Conservation (phyloP, 1,140 invertebrate species). For the Lasioglossum baleicum region DNA sequence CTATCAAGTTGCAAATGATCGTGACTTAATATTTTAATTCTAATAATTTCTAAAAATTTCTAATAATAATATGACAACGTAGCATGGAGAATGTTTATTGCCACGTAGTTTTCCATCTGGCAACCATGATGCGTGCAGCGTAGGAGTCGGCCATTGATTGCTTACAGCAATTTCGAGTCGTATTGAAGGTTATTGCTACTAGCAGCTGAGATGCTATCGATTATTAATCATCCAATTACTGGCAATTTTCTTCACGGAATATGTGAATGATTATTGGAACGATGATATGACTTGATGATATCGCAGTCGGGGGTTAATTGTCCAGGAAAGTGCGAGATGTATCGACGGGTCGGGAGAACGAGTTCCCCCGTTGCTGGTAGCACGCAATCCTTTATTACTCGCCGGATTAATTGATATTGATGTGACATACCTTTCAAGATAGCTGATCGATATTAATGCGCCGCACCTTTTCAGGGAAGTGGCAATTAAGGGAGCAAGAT, state of each 20-base stretch:
- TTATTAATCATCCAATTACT: conserved; percentile 57
- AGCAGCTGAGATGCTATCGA: conserved; percentile 1
- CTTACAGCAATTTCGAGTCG: neutral
- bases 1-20: too few relatives aligned
- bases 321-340: conserved; percentile 44
- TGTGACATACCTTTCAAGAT: conserved; percentile 61
- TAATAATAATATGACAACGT: too few relatives aligned
- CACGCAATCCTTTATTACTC: conserved; percentile 65
- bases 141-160: neutral
- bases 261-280: conserved; percentile 24
- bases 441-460: conserved; percentile 65
- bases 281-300: conserved; percentile 51
- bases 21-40: too few relatives aligned
- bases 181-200: neutral
- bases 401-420: conserved; percentile 66
- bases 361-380: conserved; percentile 37
- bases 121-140: too few relatives aligned
- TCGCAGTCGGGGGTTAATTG: conserved; percentile 52
- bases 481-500: conserved; percentile 8
- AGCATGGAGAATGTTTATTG: too few relatives aligned
- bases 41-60: too few relatives aligned
- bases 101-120: too few relatives aligned
- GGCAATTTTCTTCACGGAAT: conserved; percentile 49
- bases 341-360: conserved; percentile 52
- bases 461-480: conserved; percentile 42